phyloP scores from a whole-genome alignment of 2,888 invertebrate genomes.

The Temnothorax unifasciatus region DNA sequence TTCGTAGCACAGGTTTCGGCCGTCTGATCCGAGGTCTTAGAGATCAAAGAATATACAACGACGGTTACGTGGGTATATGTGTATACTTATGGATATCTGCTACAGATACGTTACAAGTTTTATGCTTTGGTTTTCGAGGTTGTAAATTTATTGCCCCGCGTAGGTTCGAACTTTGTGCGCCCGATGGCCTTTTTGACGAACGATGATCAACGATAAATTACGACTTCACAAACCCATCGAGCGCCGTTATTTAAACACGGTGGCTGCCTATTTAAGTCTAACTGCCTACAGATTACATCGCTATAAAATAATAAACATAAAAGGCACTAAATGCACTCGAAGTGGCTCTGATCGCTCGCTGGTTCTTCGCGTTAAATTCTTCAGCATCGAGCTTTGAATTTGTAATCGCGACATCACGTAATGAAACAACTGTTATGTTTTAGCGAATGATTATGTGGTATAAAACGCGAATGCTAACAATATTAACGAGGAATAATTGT shows the following conservation, averaged over 20 bases:
- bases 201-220: slow-evolving; percentile 84
- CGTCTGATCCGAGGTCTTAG: background rate
- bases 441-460: background rate
- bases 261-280: slow-evolving; percentile 81
- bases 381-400: background rate
- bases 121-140: slow-evolving; percentile 80
- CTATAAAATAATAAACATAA: slow-evolving; percentile 85
- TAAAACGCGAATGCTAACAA: background rate
- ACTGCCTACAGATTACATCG: slow-evolving; percentile 81
- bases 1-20: background rate
- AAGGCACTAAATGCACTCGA: slow-evolving; percentile 73
- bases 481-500: slow-evolving; percentile 5
- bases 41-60: slow-evolving; percentile 43
- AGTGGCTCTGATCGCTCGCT: background rate
- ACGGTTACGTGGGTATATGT: slow-evolving; percentile 22
- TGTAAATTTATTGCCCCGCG: slow-evolving; percentile 81
- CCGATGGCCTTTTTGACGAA: slow-evolving; percentile 80
- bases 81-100: slow-evolving; percentile 33
- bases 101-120: slow-evolving; percentile 68
- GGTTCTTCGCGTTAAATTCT: background rate
- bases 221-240: slow-evolving; percentile 81
- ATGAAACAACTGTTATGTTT: background rate
- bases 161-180: slow-evolving; percentile 80
- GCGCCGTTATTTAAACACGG: slow-evolving; percentile 80
- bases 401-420: background rate